Evolutionary conservation across 2,113 vertebrate genomes (phyloP), one percentile per base, ranked within the genome.

Genomic region (Damaliscus lunatus): DNA sequence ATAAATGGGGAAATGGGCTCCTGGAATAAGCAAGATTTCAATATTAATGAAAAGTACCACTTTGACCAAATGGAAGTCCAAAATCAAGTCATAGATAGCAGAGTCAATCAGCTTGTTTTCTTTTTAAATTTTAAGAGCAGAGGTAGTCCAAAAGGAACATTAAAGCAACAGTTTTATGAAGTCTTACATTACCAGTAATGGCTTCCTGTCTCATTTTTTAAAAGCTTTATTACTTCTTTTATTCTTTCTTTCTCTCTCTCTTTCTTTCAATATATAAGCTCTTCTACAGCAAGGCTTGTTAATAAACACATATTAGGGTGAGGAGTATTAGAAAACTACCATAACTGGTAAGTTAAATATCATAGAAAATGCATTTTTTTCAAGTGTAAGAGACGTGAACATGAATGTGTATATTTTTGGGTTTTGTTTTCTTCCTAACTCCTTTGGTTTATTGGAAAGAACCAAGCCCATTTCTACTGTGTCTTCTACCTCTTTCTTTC

Each of bases 141-240:
- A 92, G 94, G 71, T 91, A 88, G 33, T 93, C 7, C 52, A 93
- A 85, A 10, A 88, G 48, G 62, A 95, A 78, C 92, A 3, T 88
- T 81, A 85, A 96, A 23, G 46, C 67, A 10, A 94, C 21, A 67
- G 62, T 67, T 93, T 94, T 92, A 71, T 31, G n/a, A 94, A 98
- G 71, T 86, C 86, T 40, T 86, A 33, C 0, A 6, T 96, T 97
- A 92, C 33, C 87, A 82, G 90, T 93, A 59, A 80, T 89, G 40
- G 48, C 31, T 36, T 90, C 27, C 48, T 25, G 36, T 6, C 27
- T 33, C 9, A 15, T 60, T 91, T 88, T 88, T 95, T 16, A 62
- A 87, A 59, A 91, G 12, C 23, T 40, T 57, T 90, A 43, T 55
- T 2, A 19, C 48, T 81, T 21, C 46, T 33, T 81, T 48, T 36